Evolutionary conservation across 2,888 invertebrate species (phyloP).

Genomic region (Chironomus tentans): DNA sequence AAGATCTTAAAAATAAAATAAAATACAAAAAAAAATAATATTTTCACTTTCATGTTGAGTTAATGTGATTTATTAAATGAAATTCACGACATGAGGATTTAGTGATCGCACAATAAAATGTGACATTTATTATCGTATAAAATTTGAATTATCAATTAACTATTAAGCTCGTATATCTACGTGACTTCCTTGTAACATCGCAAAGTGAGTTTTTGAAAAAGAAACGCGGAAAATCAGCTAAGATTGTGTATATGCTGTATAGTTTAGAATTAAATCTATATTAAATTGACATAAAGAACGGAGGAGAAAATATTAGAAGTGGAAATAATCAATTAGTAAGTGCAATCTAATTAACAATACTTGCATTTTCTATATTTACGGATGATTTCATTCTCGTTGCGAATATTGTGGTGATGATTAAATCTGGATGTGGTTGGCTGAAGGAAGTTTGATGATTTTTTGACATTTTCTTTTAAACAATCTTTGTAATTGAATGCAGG

Average conservation of each 20-base stretch:
- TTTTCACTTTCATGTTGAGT: neutral
- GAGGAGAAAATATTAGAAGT: neutral
- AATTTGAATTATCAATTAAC: no score
- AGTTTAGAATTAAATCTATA: neutral
- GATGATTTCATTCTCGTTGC: no score
- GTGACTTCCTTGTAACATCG: no score
- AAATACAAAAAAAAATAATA: neutral
- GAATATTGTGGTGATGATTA: neutral
- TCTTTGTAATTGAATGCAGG: neutral
- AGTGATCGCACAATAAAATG: neutral
- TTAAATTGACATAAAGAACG: neutral
- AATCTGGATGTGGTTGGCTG: neutral
- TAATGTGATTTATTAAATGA: neutral
- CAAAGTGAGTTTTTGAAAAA: neutral
- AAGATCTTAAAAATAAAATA: neutral
- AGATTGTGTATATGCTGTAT: no score
- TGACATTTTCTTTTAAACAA: neutral
- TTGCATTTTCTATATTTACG: neutral
- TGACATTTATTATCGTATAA: neutral
- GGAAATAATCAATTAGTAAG: conserved; percentile 19
- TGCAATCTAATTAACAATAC: conserved; percentile 7
- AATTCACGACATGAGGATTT: neutral
- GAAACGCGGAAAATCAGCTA: neutral
- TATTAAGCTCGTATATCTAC: no score
- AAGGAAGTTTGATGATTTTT: neutral